Percentiles rank a stretch among this genome's conserved stretches.
Conservation (phyloP, 2,888 invertebrate genomes). For the Lasioglossum vierecki region DNA sequence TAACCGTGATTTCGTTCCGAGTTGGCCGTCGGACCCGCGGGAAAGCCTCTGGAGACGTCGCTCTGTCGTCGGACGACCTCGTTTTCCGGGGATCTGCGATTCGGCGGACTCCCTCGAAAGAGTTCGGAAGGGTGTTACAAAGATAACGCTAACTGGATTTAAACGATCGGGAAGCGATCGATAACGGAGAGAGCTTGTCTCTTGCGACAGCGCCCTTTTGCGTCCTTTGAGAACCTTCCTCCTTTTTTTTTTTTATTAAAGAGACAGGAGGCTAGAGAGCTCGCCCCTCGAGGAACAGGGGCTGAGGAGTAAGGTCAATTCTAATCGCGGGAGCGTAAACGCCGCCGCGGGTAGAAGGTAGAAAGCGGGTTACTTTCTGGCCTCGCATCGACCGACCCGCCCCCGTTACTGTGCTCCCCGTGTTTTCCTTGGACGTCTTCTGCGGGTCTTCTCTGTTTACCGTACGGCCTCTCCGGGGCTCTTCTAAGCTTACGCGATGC, state of each 20-base stretch:
- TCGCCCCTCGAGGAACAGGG: neutral
- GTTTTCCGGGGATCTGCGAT: slow-evolving; percentile 25
- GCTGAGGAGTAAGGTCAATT: slow-evolving; percentile 31
- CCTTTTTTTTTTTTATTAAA: neutral
- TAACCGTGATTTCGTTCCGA: slow-evolving; percentile 14
- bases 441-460: slow-evolving; percentile 80
- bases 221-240: slow-evolving; percentile 24
- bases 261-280: neutral
- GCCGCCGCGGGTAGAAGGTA: slow-evolving; percentile 12
- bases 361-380: slow-evolving; percentile 24
- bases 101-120: slow-evolving; percentile 15
- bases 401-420: neutral
- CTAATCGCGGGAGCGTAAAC: slow-evolving; percentile 45
- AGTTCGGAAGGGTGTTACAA: slow-evolving; percentile 31
- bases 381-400: slow-evolving; percentile 6
- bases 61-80: slow-evolving; percentile 26
- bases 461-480: slow-evolving; percentile 76
- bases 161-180: slow-evolving; percentile 43
- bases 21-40: neutral
- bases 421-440: slow-evolving; percentile 62
- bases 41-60: slow-evolving; percentile 35
- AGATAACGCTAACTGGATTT: slow-evolving; percentile 50
- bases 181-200: neutral
- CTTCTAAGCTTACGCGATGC: slow-evolving; percentile 63
- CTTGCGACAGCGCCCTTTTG: neutral